A percentile compares a stretch with the other conserved stretches of the same genome.
Conservation (phyloP, 2,113 vertebrate genomes). For the Puffinus mauretanicus region DNA sequence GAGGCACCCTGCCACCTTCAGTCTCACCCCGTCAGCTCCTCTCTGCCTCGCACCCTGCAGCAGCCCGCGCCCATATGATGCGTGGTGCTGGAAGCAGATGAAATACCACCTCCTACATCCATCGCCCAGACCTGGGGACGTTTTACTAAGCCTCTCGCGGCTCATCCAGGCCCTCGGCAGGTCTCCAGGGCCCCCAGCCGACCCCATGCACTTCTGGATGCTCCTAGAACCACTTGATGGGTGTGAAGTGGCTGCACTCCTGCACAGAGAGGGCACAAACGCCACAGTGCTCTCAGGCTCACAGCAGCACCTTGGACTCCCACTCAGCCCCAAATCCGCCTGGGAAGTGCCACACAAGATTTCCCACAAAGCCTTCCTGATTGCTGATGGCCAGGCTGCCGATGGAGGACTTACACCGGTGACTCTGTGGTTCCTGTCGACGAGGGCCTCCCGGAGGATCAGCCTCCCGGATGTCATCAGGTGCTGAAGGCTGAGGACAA, state of each 20-base stretch:
- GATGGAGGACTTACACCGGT: constrained; percentile 73
- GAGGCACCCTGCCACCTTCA: not conserved
- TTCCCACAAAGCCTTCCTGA: not conserved
- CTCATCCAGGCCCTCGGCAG: not conserved
- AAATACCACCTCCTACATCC: not conserved
- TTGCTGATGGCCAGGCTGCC: not conserved
- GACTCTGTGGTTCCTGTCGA: constrained; percentile 80
- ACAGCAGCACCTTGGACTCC: not conserved
- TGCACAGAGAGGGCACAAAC: not conserved
- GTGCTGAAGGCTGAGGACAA: constrained; percentile 89
- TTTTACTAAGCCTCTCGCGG: not conserved
- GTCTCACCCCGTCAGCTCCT: not conserved
- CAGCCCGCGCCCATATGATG: fast-evolving
- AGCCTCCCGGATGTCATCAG: constrained; percentile 80
- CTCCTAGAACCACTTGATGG: not conserved
- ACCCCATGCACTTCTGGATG: not conserved
- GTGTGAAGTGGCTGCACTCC: not conserved
- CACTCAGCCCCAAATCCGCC: not conserved
- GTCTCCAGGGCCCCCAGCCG: not conserved
- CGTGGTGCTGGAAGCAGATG: not conserved
- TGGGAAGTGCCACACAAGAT: not conserved
- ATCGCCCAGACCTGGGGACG: not conserved
- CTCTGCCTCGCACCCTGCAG: not conserved
- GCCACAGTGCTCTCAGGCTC: not conserved
- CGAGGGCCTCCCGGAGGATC: constrained; percentile 81